Evolutionary conservation across 2,888 invertebrate genomes (phyloP), one percentile per base, ranked within the genome.

Genomic region (Kuschelorhynchus macadamiae): DNA sequence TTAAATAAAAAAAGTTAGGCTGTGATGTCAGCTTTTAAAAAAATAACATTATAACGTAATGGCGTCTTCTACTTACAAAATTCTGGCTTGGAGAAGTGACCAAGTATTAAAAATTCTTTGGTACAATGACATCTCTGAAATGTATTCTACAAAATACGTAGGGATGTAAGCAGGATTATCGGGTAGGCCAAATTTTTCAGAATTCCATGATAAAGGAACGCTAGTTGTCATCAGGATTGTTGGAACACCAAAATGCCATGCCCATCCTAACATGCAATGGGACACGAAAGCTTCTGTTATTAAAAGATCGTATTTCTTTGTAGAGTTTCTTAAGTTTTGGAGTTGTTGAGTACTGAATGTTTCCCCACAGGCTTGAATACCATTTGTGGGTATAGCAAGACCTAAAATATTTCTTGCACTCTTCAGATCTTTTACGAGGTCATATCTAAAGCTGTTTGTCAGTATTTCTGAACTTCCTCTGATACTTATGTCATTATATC

Each of bases 121-220:
- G 0, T 74, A 62, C 76, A 88, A 88, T 2, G 78, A 82, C 85
- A 90, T 86, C 11, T 82, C 81, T 0, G 85, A 81, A 0, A 83
- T 81, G 70, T 85, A 87, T 2, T 85, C 85, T 11, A 86, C 81
- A 71, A 86, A 87, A 74, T 86, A 84, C 21, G 84, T 85, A n/a
- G 90, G 88, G 8, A 88, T 84, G 72, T 85, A 87, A 0, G 90
- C 85, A 0, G 89, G 88, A 65, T 87, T 87, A 71, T 86, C 86
- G 0, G 87, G 86, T 57, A 88, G 81, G 2, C 88, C 88, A 33
- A 88, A 84, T 32, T 87, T 83, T 66, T 85, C 82, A 70, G 85
- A 86, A 39, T 85, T 85, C 85, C 87, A 89, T 0, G 89, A 87
- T 84, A 88, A 85, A 5, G 87, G 74, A 0, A 84, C 79, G 52